These are phyloP conservation scores for Poeciliopsis occidentalis DNA, from an alignment of 2,113 vertebrate genomes.

Conservation along the genomic window DNA sequence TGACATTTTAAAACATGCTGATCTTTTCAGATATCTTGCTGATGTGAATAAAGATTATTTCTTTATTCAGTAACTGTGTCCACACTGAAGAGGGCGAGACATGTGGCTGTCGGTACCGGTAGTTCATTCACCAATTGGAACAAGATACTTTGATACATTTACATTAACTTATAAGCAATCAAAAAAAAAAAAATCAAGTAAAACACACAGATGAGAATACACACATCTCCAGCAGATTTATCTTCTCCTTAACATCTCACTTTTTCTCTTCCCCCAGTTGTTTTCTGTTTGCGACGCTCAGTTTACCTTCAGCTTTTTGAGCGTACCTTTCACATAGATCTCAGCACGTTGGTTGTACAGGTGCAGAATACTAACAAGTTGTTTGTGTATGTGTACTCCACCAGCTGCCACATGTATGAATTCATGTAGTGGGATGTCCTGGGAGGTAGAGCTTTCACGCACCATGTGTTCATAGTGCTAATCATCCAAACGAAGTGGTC, in stretches of 20 bases:
- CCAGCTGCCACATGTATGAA: conserved; percentile 34
- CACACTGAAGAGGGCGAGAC: background rate
- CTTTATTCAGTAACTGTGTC: no score
- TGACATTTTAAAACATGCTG: background rate
- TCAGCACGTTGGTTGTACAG: conserved; percentile 2
- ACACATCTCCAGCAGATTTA: no score
- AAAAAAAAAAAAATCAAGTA: no score
- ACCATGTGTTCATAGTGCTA: conserved; percentile 40
- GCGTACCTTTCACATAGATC: background rate
- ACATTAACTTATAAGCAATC: no score
- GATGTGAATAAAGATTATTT: background rate
- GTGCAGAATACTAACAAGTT: conserved; percentile 1
- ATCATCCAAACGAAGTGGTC: conserved; percentile 10
- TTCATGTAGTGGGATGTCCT: conserved; percentile 3
- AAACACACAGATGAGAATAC: no score
- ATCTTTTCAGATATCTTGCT: background rate
- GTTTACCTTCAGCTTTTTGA: background rate
- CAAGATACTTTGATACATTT: background rate
- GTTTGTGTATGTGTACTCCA: conserved; percentile 6
- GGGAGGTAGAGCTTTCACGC: conserved; percentile 25
- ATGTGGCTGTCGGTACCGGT: background rate
- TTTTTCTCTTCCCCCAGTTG: background rate
- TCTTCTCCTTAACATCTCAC: background rate
- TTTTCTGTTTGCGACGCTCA: background rate
- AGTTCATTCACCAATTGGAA: background rate